Base-by-base conservation (phyloP, 1,140 invertebrate species). In the Drosophila rhopaloa region DNA sequence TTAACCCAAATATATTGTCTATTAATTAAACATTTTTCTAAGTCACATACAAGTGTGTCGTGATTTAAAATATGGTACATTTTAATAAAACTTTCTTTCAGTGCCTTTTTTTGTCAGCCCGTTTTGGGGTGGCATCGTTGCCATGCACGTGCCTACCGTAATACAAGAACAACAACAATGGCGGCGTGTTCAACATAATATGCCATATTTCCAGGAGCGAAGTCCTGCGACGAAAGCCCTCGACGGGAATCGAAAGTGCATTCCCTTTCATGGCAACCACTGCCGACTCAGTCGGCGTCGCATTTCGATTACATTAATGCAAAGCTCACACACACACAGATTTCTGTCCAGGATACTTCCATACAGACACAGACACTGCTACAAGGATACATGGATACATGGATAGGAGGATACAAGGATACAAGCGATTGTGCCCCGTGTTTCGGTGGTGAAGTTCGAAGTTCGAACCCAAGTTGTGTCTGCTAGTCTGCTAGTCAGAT, bases 221-320 rank as follows among this genome's bases (percentile, higher is more conserved):
- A 73, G 53, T 76, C 66, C 60, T 67, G 56, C 59, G 55, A 47
- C 60, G 62, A 81, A 78, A 82, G 82, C 79, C 72, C 84, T 80
- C 76, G 43, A 68, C 68, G 74, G 67, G 73, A 89, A 89, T 89
- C 84, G 84, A 89, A 89, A 89, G 84, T 89, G 84, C 84, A 89
- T 89, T 89, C 84, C 83, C 84, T 89, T 89, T 89, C 85, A 89
- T 89, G 81, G 80, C 70, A 89, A 84, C 82, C 75, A 72, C 19
- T 74, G 68, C 57, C 53, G 46, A 10, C 50, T 53, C 43, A 37
- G 65, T 48, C 66, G 83, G 76, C 84, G 62, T 84, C 84, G 80
- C 77, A 79, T 89, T 89, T 89, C 84, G 84, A 89, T 89, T 89
- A 89, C 80, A 89, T 89, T 89, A 89, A 89, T 89, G 84, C 74